These are phyloP conservation scores for Hesperia comma DNA, from an alignment of 2,888 invertebrate species.

Conservation along the genomic window DNA sequence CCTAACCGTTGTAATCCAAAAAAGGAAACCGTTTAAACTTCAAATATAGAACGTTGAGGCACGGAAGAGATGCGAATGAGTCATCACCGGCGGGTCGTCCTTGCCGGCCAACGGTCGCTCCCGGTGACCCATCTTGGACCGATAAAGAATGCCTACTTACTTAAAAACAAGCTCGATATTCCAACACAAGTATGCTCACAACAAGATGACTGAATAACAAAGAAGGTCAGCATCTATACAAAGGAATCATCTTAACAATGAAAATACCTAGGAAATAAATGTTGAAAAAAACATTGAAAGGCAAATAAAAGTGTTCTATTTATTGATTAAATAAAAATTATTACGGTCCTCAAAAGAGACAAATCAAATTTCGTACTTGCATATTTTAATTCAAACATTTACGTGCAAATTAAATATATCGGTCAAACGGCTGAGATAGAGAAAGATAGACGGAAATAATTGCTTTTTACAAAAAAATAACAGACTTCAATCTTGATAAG, in stretches of 20 bases:
- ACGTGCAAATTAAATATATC: too few species aligned
- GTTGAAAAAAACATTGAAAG: too few species aligned
- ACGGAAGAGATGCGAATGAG: constrained; percentile 51
- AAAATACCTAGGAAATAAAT: neutral
- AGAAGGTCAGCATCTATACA: neutral
- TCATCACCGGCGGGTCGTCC: constrained; percentile 59
- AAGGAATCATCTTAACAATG: neutral
- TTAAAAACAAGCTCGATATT: constrained; percentile 24
- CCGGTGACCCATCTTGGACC: constrained; percentile 22
- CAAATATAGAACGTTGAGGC: constrained; percentile 51
- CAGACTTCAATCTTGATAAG: too few species aligned
- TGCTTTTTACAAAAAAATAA: too few species aligned
- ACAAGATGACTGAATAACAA: neutral
- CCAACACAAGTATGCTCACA: constrained; percentile 18
- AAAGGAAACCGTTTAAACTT: constrained; percentile 48
- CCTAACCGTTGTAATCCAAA: constrained; percentile 45
- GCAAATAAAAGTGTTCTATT: too few species aligned
- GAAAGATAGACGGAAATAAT: too few species aligned
- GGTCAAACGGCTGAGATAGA: too few species aligned
- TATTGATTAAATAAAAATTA: too few species aligned
- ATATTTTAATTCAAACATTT: too few species aligned
- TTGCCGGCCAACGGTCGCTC: constrained; percentile 51
- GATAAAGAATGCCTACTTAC: constrained; percentile 13
- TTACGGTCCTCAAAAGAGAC: too few species aligned
- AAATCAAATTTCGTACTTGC: too few species aligned